phyloP scores from a whole-genome alignment of 2,113 vertebrate species.

The Cathartes aura region DNA sequence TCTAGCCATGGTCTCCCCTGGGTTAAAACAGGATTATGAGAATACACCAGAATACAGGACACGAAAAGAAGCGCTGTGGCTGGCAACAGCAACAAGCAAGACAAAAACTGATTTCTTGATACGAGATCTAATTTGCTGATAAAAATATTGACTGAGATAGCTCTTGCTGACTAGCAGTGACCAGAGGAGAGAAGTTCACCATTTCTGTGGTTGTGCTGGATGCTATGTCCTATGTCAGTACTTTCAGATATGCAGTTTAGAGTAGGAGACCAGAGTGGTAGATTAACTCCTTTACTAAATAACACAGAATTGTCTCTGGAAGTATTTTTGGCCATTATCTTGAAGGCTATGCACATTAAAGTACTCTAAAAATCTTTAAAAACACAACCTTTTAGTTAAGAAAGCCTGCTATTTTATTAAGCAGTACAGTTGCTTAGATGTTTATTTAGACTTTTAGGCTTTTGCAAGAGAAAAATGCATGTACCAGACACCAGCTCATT shows the following conservation, averaged over 20 bases:
- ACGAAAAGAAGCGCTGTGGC: neutral
- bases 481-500: neutral
- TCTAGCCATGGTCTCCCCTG: neutral
- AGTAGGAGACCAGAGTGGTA: neutral
- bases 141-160: neutral
- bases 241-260: neutral
- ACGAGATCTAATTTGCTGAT: neutral
- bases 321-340: neutral
- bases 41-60: neutral
- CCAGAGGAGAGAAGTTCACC: neutral
- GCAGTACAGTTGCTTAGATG: neutral
- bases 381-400: neutral
- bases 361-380: neutral
- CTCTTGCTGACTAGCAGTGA: neutral
- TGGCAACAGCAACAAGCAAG: neutral
- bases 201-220: neutral
- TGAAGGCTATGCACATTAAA: neutral
- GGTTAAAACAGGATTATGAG: neutral
- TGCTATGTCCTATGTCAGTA: neutral
- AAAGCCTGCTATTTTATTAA: neutral
- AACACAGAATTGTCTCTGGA: neutral
- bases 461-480: neutral
- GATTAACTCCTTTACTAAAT: neutral
- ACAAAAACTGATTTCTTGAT: neutral
- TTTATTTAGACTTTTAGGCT: neutral